Conservation (phyloP, 2,797 vertebrate species). For the Anisognathus igniventris region DNA sequence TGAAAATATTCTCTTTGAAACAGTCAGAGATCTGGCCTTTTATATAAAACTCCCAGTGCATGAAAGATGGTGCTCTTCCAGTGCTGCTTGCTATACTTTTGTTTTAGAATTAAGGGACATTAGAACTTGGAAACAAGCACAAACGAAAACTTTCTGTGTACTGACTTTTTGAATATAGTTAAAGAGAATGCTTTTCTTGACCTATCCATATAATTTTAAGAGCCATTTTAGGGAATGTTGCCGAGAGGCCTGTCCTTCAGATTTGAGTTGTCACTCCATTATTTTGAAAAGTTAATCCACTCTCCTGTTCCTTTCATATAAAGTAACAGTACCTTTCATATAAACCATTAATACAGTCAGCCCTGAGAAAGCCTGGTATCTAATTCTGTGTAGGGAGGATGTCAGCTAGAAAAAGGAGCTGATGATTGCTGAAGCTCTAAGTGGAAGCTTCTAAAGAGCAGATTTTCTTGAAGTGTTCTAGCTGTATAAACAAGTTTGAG, state of each 20-base stretch:
- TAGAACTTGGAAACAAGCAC: background rate
- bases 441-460: background rate
- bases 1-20: conserved; percentile 37
- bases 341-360: background rate
- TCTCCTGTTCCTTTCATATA: background rate
- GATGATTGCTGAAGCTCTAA: background rate
- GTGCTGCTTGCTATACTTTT: background rate
- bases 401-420: background rate
- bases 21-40: background rate
- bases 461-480: background rate
- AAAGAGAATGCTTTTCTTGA: background rate
- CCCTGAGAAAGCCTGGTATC: background rate
- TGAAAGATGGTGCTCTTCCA: background rate
- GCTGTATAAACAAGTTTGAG: background rate
- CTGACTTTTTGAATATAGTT: background rate
- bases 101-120: background rate
- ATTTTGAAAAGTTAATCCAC: background rate
- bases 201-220: background rate
- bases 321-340: background rate
- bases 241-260: background rate
- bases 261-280: background rate
- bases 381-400: background rate
- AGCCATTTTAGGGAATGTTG: background rate
- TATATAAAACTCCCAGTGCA: background rate
- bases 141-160: background rate